Conservation (phyloP, 2,888 invertebrate species). For the Cheilosia scutellata region DNA sequence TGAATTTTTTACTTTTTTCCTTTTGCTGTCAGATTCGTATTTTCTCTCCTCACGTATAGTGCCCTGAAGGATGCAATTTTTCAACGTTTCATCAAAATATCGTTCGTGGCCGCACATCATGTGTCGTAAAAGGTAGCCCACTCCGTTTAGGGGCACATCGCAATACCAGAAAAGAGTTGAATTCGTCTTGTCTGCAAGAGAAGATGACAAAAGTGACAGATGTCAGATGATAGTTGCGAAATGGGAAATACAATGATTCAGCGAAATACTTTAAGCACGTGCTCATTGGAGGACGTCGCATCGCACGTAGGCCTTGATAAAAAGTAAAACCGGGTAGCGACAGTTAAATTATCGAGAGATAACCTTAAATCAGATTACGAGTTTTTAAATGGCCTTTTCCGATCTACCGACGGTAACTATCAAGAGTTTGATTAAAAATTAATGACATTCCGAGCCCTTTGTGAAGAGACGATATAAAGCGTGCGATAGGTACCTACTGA, state of each 20-base stretch:
- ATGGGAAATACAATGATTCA: neutral
- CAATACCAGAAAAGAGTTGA: constrained; percentile 76
- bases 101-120: constrained; percentile 75
- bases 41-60: constrained; percentile 53
- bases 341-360: neutral
- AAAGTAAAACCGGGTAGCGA: no score
- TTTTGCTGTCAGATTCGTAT: neutral
- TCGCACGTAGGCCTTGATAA: no score
- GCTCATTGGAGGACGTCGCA: no score
- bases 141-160: constrained; percentile 71
- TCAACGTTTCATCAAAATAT: constrained; percentile 62
- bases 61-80: constrained; percentile 72
- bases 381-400: neutral
- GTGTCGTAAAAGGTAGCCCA: constrained; percentile 67
- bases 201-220: neutral
- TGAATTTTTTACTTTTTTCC: constrained; percentile 3
- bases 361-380: neutral
- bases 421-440: neutral
- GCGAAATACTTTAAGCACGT: neutral
- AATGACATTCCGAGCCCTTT: no score
- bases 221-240: neutral
- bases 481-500: no score
- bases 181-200: constrained; percentile 65
- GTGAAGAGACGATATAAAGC: no score
- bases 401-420: neutral